Base-by-base conservation (phyloP, 2,113 vertebrate species). In the Rattus rattus region DNA sequence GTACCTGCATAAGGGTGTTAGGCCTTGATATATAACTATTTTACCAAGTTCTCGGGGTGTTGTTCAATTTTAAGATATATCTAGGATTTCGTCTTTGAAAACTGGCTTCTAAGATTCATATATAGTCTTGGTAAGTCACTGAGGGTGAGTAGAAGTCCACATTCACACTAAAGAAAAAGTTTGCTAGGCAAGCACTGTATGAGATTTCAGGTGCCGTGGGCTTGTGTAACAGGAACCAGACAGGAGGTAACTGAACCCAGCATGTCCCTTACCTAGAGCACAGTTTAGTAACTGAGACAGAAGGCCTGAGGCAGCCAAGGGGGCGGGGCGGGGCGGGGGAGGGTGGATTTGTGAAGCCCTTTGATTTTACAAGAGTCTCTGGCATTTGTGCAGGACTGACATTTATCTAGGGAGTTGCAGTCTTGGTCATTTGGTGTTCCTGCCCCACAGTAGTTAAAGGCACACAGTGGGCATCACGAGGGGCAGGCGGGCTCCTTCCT, bases 261-360 rank as follows among this genome's bases (percentile, higher is more conserved):
- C 75, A 52, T 69, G 88, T 94, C 67, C 47, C 86, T 91, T 87
- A 92, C 89, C 96, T 95, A 88, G 81, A 97, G 92, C 95, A 59
- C 43, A 43, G 36, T 49, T 97, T 87, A 93, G 90, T 77, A 86
- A 96, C 95, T 49, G 92, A 88, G 72, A 88, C 80, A 67, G 59
- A 88, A 88, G 47, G 75, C 26, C 80, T 59, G 63, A 47, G 49
- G 69, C 92, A 56, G 90, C 95, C 95, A 90, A 14, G 85, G 36
- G 12, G n/a, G n/a, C n/a, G n/a, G 19, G 77, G 63, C 1, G 63
- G 84, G 63, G 28, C 8, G 9, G 59, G 26, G 59, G 11, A 47
- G 28, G 30, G 63, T 67, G 43, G 17, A 49, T 69, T 87, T 96
- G 86, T 94, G 91, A 96, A 94, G 96, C 79, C 75, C 85, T 94